phyloP scores from a whole-genome alignment of 2,888 invertebrate genomes.

The Phragmatobia fuliginosa region DNA sequence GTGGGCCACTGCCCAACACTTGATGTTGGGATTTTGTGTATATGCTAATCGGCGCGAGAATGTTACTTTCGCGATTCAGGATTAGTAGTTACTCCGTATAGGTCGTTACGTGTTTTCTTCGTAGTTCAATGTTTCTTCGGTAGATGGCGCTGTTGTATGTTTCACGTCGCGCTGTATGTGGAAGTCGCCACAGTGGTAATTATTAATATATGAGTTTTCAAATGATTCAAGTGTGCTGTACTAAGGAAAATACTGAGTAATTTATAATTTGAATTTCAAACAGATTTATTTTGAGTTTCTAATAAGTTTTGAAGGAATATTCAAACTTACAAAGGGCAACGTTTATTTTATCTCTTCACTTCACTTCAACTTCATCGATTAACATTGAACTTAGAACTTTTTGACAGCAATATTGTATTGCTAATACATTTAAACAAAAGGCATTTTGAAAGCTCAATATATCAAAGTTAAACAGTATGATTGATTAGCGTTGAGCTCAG shows the following conservation, averaged over 20 bases:
- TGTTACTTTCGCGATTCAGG: too few relatives aligned
- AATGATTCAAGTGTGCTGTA: neutral
- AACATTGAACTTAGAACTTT: neutral
- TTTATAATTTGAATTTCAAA: neutral
- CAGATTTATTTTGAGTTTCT: neutral
- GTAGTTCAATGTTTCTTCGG: too few relatives aligned
- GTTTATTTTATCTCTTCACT: neutral
- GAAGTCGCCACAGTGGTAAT: too few relatives aligned
- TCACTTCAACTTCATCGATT: neutral
- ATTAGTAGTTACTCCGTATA: too few relatives aligned
- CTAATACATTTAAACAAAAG: slow-evolving; percentile 27
- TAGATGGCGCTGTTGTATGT: too few relatives aligned
- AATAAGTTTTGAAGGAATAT: neutral
- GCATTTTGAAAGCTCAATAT: slow-evolving; percentile 13
- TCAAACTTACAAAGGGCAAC: neutral
- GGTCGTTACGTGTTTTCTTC: too few relatives aligned
- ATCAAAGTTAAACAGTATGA: slow-evolving; percentile 25
- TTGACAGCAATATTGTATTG: neutral
- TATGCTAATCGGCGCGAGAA: too few relatives aligned
- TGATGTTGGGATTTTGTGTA: too few relatives aligned
- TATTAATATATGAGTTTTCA: too few relatives aligned
- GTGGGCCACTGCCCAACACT: too few relatives aligned
- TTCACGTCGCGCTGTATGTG: too few relatives aligned
- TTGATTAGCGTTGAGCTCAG: slow-evolving; percentile 32
- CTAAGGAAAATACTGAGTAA: neutral